A percentile compares a stretch with the other conserved stretches of the same genome.
Conservation (phyloP, 2,113 vertebrate species). For the Cheirogaleus medius region DNA sequence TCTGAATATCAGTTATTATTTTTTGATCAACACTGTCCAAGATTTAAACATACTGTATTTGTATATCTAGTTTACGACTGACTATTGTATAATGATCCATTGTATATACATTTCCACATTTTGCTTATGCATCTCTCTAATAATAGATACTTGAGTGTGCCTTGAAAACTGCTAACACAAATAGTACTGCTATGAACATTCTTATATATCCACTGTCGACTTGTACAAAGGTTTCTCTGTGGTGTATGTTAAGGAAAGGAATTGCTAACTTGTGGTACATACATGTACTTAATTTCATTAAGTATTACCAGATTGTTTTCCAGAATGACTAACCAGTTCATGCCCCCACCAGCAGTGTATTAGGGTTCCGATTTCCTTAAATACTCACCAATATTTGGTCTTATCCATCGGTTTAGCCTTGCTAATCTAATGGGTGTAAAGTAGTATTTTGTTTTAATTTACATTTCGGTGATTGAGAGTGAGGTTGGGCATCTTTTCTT, state of each 20-base stretch:
- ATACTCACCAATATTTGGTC: not conserved
- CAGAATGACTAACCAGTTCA: not conserved
- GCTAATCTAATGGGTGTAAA: not conserved
- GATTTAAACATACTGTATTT: not conserved
- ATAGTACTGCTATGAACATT: not conserved
- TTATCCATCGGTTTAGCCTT: conserved; percentile 8
- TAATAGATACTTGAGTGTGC: not conserved
- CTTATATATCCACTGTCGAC: not conserved
- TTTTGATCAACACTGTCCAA: conserved; percentile 3
- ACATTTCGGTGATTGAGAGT: not conserved
- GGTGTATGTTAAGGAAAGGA: not conserved
- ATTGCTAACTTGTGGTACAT: conserved; percentile 4
- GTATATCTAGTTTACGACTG: not conserved
- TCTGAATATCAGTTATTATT: not conserved
- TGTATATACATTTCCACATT: not conserved
- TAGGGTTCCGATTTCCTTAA: not conserved
- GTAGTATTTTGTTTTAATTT: conserved; percentile 33
- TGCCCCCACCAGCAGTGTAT: not conserved
- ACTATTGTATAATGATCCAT: not conserved
- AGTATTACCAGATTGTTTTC: conserved; percentile 24
- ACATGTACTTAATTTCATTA: not conserved
- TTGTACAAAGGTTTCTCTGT: not conserved
- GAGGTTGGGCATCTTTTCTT: not conserved
- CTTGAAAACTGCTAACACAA: not conserved
- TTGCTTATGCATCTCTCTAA: conserved; percentile 8